phyloP scores from a whole-genome alignment of 1,140 invertebrate genomes.

The Steinernema feltiae region DNA sequence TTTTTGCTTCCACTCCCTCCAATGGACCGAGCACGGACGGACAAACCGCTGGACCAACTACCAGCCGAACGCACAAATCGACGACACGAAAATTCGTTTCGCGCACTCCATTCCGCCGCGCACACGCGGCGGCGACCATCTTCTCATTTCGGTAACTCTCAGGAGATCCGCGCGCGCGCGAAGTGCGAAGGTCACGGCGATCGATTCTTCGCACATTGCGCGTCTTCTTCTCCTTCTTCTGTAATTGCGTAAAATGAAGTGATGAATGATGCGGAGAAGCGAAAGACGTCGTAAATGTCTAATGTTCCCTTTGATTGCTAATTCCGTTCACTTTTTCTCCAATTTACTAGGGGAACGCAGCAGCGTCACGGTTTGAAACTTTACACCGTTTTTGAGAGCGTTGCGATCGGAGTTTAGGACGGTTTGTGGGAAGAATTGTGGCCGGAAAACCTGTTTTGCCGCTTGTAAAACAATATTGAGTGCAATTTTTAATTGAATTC shows the following conservation, averaged over 20 bases:
- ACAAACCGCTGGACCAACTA: not conserved
- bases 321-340: not conserved
- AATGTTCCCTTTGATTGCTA: not conserved
- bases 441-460: too few relatives aligned
- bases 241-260: constrained; percentile 14
- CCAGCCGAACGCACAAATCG: not conserved
- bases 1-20: not conserved
- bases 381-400: not conserved
- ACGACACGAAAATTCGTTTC: not conserved
- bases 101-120: constrained; percentile 5
- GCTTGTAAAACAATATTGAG: too few relatives aligned
- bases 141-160: not conserved
- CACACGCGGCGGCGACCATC: not conserved
- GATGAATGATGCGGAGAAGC: not conserved
- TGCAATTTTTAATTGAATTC: too few relatives aligned
- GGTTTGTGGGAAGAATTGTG: not conserved
- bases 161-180: not conserved
- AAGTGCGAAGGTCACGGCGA: constrained; percentile 7
- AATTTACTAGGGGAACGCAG: not conserved
- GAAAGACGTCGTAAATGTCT: constrained; percentile 15
- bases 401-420: not conserved
- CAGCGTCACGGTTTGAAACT: not conserved
- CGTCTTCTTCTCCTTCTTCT: constrained; percentile 1
- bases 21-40: not conserved
- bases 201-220: constrained; percentile 13